These are phyloP conservation scores for Caenorhabditis sp. DNA, from an alignment of 2,888 invertebrate genomes.

Conservation along the genomic window DNA sequence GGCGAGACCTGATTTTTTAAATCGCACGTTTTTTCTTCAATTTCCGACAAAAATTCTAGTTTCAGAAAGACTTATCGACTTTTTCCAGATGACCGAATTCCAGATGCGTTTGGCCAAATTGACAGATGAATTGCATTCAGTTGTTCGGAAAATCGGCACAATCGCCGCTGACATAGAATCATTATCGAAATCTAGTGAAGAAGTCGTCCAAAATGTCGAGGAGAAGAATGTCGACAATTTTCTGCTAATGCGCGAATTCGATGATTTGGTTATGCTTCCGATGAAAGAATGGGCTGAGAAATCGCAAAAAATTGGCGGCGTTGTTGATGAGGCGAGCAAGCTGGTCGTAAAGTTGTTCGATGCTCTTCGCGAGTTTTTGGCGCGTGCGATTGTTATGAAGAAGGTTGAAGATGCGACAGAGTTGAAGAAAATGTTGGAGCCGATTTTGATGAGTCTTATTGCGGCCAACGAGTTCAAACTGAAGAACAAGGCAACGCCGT, in stretches of 20 bases:
- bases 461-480: neutral
- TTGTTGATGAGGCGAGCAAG: neutral
- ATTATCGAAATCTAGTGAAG: too few relatives aligned
- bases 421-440: neutral
- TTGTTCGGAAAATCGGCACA: too few relatives aligned
- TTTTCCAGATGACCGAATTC: too few relatives aligned
- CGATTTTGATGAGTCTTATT: neutral
- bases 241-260: neutral
- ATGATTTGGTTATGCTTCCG: neutral
- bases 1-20: too few relatives aligned
- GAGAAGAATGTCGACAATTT: neutral
- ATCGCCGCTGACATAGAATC: too few relatives aligned
- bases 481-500: neutral
- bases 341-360: neutral
- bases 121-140: too few relatives aligned
- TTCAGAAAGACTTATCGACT: too few relatives aligned
- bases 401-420: neutral
- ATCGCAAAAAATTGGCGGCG: neutral
- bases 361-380: neutral
- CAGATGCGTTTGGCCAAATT: too few relatives aligned
- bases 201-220: neutral
- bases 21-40: too few relatives aligned
- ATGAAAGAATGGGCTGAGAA: neutral
- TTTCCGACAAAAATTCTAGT: too few relatives aligned
- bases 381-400: neutral